Evolutionary conservation across 2,113 vertebrate genomes (phyloP).

Genomic region (Ameiurus melas): DNA sequence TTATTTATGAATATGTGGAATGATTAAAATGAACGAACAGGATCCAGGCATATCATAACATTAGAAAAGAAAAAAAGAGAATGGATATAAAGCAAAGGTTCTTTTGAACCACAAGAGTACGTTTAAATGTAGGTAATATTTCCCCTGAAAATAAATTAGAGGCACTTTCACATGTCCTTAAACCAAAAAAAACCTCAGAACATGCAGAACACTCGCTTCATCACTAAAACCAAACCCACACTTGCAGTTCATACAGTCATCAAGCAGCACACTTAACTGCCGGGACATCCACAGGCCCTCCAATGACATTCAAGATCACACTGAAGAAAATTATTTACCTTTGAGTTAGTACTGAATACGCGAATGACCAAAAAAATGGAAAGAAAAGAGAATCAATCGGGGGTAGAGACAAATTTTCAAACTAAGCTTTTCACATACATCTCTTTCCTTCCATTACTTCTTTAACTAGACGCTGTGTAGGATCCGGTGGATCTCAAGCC

Average conservation of each 20-base stretch:
- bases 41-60: not conserved
- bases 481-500: conserved; percentile 46
- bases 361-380: not conserved
- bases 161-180: conserved; percentile 47
- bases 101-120: not conserved
- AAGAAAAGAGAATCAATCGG: not conserved
- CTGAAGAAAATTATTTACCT: not conserved
- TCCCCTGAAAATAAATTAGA: conserved; percentile 48
- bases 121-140: conserved; percentile 18
- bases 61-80: not conserved
- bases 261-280: not conserved
- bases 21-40: conserved; percentile 28
- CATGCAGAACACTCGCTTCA: not conserved
- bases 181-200: not conserved
- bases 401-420: not conserved
- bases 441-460: conserved; percentile 6
- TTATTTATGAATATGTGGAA: conserved; percentile 44
- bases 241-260: not conserved
- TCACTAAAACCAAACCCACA: not conserved
- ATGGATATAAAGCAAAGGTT: conserved; percentile 1
- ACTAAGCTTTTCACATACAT: conserved; percentile 39
- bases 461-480: not conserved
- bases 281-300: not conserved
- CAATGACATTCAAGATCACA: not conserved
- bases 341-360: not conserved